These are phyloP conservation scores for Peromyscus melanophrys DNA, from an alignment of 2,797 vertebrate species.

Conservation along the genomic window DNA sequence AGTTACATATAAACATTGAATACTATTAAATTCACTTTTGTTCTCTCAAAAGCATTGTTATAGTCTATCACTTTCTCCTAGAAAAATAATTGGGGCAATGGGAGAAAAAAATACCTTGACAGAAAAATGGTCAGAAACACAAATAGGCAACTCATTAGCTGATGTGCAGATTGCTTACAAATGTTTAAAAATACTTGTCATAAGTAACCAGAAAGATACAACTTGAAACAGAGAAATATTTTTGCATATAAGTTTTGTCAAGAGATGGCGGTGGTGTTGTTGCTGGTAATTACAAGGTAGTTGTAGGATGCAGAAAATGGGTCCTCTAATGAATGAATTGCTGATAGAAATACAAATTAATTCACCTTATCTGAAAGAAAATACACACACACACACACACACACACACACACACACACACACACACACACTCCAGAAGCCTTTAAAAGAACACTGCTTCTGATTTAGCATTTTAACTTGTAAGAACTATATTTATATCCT, in stretches of 20 bases:
- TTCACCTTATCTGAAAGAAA: background rate
- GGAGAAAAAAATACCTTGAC: background rate
- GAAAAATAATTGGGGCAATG: constrained; percentile 11
- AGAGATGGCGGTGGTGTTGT: background rate
- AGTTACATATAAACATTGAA: background rate
- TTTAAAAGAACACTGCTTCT: constrained; percentile 38
- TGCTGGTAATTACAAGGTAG: background rate
- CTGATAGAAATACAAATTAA: constrained; percentile 25
- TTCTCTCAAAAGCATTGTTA: constrained; percentile 14
- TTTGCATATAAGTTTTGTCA: constrained; percentile 27
- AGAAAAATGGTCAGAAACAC: constrained; percentile 10
- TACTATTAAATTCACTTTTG: constrained; percentile 39
- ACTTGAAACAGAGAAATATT: constrained; percentile 21
- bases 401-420: too few relatives aligned
- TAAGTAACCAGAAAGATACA: constrained; percentile 11
- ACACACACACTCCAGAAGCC: background rate
- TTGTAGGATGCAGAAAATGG: constrained; percentile 6
- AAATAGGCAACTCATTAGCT: constrained; percentile 30
- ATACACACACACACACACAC: background rate
- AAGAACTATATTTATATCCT: constrained; percentile 15
- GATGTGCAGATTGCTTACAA: background rate
- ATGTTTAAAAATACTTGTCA: background rate
- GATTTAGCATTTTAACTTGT: constrained; percentile 36
- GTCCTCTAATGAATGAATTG: background rate
- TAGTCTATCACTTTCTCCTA: background rate